Conservation (phyloP, 2,888 invertebrate genomes). For the Drosophila limbata region DNA sequence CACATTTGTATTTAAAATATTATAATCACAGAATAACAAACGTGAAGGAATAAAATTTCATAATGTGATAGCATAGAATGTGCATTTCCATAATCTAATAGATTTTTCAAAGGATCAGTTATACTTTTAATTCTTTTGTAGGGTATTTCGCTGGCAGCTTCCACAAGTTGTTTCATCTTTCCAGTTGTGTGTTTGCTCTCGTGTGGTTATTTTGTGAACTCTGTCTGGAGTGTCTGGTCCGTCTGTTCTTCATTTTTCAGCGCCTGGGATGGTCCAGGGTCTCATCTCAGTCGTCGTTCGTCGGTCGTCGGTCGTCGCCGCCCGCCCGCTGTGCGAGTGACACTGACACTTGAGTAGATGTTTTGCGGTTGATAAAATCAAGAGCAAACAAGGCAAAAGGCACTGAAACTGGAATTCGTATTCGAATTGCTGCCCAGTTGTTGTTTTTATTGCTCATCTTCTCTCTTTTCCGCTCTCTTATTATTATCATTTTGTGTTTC, state of each 20-base stretch:
- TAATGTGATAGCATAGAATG: too few species aligned
- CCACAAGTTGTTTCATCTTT: conserved; percentile 14
- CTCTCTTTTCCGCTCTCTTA: conserved; percentile 20
- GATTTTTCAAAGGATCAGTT: background rate
- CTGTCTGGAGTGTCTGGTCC: conserved; percentile 53
- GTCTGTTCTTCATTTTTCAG: conserved; percentile 79
- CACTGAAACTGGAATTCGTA: conserved; percentile 29
- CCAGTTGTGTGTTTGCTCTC: conserved; percentile 31
- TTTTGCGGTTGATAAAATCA: conserved; percentile 83
- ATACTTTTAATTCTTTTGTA: background rate
- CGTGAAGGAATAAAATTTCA: too few species aligned
- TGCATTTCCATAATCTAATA: background rate
- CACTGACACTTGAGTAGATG: conserved; percentile 83
- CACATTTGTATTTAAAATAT: too few species aligned
- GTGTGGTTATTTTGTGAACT: conserved; percentile 49
- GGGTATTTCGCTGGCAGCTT: conserved; percentile 24
- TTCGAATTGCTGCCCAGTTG: conserved; percentile 39
- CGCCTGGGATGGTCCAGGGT: conserved; percentile 73
- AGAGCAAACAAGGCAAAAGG: conserved; percentile 77
- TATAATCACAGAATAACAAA: too few species aligned
- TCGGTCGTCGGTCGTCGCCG: conserved; percentile 65
- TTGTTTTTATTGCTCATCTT: conserved; percentile 27
- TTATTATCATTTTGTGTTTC: background rate
- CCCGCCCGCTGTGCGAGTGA: conserved; percentile 81
- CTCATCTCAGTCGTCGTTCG: conserved; percentile 43